Conservation (phyloP, 2,797 vertebrate species). For the Nasua narica region DNA sequence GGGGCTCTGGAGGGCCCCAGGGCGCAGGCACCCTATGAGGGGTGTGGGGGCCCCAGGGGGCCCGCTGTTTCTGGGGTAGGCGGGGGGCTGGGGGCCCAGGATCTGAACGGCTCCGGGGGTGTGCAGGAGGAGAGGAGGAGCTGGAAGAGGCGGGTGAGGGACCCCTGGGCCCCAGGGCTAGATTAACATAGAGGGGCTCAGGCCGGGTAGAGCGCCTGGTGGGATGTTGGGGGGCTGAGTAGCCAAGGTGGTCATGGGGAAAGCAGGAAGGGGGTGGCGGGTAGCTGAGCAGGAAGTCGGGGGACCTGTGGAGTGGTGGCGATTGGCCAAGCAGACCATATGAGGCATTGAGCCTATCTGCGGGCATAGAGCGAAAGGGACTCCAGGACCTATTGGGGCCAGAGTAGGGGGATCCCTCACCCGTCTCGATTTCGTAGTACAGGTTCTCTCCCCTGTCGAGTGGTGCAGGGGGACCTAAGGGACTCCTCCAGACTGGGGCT, state of each 20-base stretch:
- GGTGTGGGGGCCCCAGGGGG: conserved; percentile 47
- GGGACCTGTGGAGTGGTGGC: conserved; percentile 75
- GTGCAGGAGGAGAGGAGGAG: conserved; percentile 72
- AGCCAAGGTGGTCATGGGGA: conserved; percentile 79
- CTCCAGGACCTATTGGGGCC: conserved; percentile 77
- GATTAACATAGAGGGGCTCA: conserved; percentile 87
- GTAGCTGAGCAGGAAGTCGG: conserved; percentile 65
- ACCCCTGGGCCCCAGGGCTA: conserved; percentile 76
- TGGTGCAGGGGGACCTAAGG: conserved; percentile 17
- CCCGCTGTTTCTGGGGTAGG: conserved; percentile 70
- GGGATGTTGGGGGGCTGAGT: conserved; percentile 69
- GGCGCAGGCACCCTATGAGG: conserved; percentile 67
- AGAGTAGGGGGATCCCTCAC: conserved; percentile 78
- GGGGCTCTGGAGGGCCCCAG: conserved; percentile 64
- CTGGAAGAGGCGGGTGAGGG: conserved; percentile 71
- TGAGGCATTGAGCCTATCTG: conserved; percentile 77
- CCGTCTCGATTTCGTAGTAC: conserved; percentile 86
- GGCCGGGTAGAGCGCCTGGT: conserved; percentile 50
- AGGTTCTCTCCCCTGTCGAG: conserved; percentile 83
- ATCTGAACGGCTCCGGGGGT: conserved; percentile 71
- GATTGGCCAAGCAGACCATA: conserved; percentile 77
- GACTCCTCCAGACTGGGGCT: conserved; percentile 60
- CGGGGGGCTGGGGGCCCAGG: conserved; percentile 59
- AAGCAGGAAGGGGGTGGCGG: conserved; percentile 70
- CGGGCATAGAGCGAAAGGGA: conserved; percentile 68